Conservation (phyloP, 2,113 vertebrate genomes). For the Atrichornis clamosus region DNA sequence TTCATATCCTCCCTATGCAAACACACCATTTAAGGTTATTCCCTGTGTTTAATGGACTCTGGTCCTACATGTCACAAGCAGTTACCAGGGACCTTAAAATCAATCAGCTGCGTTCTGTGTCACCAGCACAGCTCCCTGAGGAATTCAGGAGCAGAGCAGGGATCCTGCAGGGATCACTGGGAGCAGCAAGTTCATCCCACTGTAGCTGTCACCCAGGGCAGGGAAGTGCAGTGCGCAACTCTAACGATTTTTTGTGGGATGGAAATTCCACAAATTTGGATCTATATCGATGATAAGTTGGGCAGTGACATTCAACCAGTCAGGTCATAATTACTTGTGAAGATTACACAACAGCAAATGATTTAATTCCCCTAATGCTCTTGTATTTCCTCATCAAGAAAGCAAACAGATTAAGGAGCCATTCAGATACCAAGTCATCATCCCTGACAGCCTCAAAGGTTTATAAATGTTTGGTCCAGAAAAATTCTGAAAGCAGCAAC, state of each 20-base stretch:
- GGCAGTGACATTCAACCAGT: neutral
- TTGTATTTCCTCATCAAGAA: neutral
- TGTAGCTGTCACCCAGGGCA: fast-evolving
- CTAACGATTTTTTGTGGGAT: fast-evolving
- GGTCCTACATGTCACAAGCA: neutral
- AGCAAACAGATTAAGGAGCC: neutral
- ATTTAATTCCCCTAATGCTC: neutral
- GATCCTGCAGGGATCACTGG: fast-evolving
- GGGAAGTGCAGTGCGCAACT: fast-evolving
- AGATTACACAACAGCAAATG: neutral
- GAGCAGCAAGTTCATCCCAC: fast-evolving
- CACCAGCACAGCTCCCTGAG: neutral
- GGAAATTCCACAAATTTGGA: fast-evolving
- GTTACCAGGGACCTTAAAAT: neutral
- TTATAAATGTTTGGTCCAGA: neutral
- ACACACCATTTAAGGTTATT: neutral
- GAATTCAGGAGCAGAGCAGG: fast-evolving
- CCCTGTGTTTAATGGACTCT: neutral
- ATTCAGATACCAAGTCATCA: no score
- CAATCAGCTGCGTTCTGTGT: fast-evolving
- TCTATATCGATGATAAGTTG: fast-evolving
- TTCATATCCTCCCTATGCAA: neutral
- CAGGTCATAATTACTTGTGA: neutral
- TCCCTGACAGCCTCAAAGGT: neutral
- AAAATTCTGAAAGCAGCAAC: neutral